Conservation (phyloP, 2,797 vertebrate genomes). For the Premnoplex brunnescens region DNA sequence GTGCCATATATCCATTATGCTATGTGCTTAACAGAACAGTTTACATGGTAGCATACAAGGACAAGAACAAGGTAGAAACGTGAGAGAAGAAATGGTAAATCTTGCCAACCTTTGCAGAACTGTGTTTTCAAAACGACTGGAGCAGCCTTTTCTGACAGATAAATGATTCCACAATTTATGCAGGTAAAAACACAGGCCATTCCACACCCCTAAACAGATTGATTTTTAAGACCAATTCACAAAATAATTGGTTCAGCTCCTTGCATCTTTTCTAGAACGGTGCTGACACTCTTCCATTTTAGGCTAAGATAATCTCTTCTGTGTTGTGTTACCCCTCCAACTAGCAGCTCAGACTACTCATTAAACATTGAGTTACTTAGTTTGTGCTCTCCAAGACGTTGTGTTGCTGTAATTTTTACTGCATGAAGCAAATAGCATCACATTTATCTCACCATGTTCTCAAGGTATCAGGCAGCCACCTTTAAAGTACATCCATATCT, state of each 20-base stretch:
- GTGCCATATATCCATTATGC: rapidly evolving
- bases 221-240: not conserved
- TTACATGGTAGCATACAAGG: not conserved
- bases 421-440: not conserved
- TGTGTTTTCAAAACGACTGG: not conserved
- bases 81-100: not conserved
- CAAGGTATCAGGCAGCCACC: not conserved
- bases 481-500: not conserved
- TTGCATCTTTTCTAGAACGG: not conserved
- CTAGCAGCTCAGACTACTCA: not conserved
- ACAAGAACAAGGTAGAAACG: not conserved
- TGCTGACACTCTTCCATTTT: not conserved
- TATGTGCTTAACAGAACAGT: not conserved
- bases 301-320: not conserved
- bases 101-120: not conserved
- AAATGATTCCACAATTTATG: not conserved
- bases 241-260: not conserved
- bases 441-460: not conserved
- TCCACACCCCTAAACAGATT: rapidly evolving
- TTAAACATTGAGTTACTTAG: not conserved
- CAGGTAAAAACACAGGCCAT: not conserved
- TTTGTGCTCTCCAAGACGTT: not conserved
- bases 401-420: not conserved
- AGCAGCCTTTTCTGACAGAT: not conserved
- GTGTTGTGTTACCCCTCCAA: not conserved